Evolutionary conservation across 2,113 vertebrate genomes (phyloP).

Genomic region (Vidua chalybeata): DNA sequence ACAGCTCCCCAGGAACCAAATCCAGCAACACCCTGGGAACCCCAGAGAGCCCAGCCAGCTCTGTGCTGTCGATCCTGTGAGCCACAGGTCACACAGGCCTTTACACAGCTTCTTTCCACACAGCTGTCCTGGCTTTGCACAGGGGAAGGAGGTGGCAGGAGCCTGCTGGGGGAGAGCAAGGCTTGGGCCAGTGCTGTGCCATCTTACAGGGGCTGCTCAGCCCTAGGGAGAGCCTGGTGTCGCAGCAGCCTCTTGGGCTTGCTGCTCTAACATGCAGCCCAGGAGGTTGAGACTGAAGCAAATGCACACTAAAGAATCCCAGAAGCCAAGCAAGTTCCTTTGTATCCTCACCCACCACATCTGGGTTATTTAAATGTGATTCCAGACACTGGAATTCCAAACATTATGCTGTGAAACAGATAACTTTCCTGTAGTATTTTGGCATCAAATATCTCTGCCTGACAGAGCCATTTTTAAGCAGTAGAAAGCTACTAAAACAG

Average conservation of each 20-base stretch:
- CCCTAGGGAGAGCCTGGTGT: not conserved
- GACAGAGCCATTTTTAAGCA: not conserved
- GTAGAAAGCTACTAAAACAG: not conserved
- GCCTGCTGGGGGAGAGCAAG: not conserved
- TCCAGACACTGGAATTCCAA: not conserved
- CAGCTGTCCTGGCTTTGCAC: not conserved
- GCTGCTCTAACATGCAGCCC: not conserved
- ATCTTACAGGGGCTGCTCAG: not conserved
- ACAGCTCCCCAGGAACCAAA: not conserved
- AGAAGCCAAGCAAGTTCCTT: not conserved
- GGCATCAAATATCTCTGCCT: not conserved
- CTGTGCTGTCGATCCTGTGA: not conserved
- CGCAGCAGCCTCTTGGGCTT: not conserved
- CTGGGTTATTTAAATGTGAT: not conserved
- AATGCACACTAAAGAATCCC: not conserved
- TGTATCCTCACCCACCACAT: not conserved
- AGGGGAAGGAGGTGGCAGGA: not conserved
- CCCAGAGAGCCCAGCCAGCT: not conserved
- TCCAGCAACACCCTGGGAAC: not conserved
- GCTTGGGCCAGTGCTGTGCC: not conserved
- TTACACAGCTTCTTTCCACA: not conserved
- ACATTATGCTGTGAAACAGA: not conserved
- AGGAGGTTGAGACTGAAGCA: not conserved
- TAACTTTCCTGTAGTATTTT: not conserved
- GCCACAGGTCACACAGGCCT: not conserved